Conservation (phyloP, 2,888 invertebrate species). For the Chrysotoxum bicinctum region DNA sequence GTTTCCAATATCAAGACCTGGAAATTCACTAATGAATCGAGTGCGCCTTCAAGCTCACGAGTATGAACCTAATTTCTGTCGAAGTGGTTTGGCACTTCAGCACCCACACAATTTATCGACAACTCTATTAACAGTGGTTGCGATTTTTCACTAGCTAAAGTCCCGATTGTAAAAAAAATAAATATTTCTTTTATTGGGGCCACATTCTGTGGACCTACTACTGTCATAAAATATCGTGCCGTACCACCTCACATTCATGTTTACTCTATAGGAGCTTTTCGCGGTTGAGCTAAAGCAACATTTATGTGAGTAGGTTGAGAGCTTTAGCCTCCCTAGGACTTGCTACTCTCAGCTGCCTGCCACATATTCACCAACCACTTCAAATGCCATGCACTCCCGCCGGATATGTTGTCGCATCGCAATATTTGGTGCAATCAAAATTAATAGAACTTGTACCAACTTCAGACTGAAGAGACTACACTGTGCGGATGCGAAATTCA, state of each 20-base stretch:
- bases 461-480: slow-evolving; percentile 13
- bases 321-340: background rate
- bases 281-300: background rate
- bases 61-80: slow-evolving; percentile 18
- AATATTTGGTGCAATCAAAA: slow-evolving; percentile 66
- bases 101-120: slow-evolving; percentile 15
- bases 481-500: background rate
- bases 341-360: background rate
- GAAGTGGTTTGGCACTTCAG: slow-evolving; percentile 51
- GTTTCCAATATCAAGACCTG: background rate
- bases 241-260: background rate
- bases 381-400: background rate
- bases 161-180: background rate
- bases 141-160: background rate
- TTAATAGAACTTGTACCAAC: slow-evolving; percentile 61
- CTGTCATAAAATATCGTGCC: background rate
- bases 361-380: slow-evolving; percentile 1
- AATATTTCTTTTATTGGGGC: background rate
- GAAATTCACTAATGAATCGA: background rate
- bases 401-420: slow-evolving; percentile 35
- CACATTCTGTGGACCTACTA: background rate
- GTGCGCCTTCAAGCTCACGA: background rate
- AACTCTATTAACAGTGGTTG: background rate
- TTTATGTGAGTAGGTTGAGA: background rate
- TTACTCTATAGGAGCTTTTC: background rate